These are phyloP conservation scores for Lepidocyrtoides sp. DNA, from an alignment of 2,888 invertebrate species.

Conservation along the genomic window DNA sequence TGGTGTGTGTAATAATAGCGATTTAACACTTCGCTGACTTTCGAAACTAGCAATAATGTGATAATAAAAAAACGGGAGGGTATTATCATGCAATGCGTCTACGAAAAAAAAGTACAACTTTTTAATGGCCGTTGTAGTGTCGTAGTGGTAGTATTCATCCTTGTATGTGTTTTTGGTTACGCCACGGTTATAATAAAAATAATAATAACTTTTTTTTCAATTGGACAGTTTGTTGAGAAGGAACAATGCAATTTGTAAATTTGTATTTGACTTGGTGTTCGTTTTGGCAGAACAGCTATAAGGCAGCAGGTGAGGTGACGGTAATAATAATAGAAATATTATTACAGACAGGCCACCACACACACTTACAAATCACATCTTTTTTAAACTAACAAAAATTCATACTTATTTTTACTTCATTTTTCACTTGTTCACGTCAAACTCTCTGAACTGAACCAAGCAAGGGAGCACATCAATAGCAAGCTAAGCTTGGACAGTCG, in stretches of 20 bases:
- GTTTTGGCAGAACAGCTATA: neutral
- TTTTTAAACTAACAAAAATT: no score
- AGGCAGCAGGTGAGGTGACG: constrained; percentile 41
- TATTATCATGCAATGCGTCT: neutral
- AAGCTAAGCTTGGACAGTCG: no score
- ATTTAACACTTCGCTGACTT: constrained; percentile 75
- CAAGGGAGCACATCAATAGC: no score
- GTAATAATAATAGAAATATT: no score
- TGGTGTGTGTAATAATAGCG: constrained; percentile 67
- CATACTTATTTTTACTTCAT: no score
- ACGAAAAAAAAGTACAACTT: neutral
- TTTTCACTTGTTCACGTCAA: no score
- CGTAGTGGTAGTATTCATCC: no score
- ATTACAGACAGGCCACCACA: constrained; percentile 40
- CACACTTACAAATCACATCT: no score
- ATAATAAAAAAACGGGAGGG: constrained; percentile 72
- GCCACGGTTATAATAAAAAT: neutral
- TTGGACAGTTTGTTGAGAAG: constrained; percentile 13
- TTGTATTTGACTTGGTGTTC: constrained; percentile 4
- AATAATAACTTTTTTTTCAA: constrained; percentile 28
- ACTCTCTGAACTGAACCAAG: no score
- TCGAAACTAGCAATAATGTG: constrained; percentile 52
- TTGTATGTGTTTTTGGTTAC: constrained; percentile 48
- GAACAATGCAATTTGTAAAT: constrained; percentile 31
- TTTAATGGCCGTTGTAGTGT: constrained; percentile 12